phyloP scores from a whole-genome alignment of 2,113 vertebrate genomes.

The Rhizomys pruinosus region DNA sequence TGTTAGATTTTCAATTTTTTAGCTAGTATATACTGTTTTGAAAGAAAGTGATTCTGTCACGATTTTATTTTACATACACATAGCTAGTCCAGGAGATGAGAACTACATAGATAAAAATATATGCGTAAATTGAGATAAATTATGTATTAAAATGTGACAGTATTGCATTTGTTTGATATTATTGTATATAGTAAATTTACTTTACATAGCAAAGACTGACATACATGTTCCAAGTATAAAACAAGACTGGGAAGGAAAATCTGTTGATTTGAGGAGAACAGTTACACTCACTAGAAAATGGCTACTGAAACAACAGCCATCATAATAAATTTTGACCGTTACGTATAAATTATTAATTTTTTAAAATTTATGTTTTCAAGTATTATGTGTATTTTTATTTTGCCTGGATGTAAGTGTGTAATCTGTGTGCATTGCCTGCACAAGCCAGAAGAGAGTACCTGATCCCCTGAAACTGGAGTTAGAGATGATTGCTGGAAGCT shows the following conservation, averaged over 20 bases:
- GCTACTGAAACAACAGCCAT: not conserved
- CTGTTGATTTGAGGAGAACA: not conserved
- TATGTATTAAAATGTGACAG: not conserved
- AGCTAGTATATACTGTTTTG: not conserved
- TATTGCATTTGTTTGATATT: not conserved
- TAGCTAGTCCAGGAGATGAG: not conserved
- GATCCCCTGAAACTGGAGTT: too few relatives aligned
- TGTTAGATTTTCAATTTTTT: conserved; percentile 6
- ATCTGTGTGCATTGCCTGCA: too few relatives aligned
- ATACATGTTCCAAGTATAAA: not conserved
- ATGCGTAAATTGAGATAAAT: too few relatives aligned
- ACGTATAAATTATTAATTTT: not conserved
- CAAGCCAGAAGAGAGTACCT: too few relatives aligned
- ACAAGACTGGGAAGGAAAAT: not conserved
- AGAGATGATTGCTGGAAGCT: too few relatives aligned
- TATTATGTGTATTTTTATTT: too few relatives aligned
- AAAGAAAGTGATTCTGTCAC: not conserved
- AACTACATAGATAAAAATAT: not conserved
- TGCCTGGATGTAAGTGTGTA: too few relatives aligned
- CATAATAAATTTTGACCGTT: not conserved
- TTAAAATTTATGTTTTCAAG: too few relatives aligned
- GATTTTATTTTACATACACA: not conserved
- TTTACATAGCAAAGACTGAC: not conserved
- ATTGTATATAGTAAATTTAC: not conserved
- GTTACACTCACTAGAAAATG: too few relatives aligned